These are phyloP conservation scores for Loris lydekkerianus DNA, from an alignment of 2,797 vertebrate species.

Conservation along the genomic window DNA sequence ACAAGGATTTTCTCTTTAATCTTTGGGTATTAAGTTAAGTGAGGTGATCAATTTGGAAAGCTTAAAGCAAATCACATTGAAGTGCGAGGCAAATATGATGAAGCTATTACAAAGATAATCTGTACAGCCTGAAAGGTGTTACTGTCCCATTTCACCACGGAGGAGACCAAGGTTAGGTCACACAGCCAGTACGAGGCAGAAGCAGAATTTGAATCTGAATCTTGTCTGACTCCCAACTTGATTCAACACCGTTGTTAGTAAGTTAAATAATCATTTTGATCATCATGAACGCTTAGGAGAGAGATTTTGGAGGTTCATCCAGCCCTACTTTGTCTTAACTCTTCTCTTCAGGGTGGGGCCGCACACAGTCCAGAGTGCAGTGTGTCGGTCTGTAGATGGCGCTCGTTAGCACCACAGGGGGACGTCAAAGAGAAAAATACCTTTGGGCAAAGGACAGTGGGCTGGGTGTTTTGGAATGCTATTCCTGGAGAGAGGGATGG, in stretches of 20 bases:
- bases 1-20: neutral
- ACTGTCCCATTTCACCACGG: fast-evolving
- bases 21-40: neutral
- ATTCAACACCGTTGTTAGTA: neutral
- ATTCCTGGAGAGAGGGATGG: neutral
- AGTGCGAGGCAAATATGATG: neutral
- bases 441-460: neutral
- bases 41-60: neutral
- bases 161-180: neutral
- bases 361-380: fast-evolving
- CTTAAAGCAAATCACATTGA: neutral
- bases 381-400: neutral
- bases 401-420: neutral
- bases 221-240: neutral
- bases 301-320: neutral
- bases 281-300: neutral
- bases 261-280: neutral
- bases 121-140: fast-evolving
- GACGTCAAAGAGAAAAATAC: neutral
- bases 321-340: neutral
- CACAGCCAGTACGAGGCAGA: neutral
- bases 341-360: neutral
- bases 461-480: neutral
- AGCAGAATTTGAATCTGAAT: slow-evolving; percentile 8
- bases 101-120: neutral